Conservation (phyloP, 1,140 invertebrate species). For the Orchesella cincta region DNA sequence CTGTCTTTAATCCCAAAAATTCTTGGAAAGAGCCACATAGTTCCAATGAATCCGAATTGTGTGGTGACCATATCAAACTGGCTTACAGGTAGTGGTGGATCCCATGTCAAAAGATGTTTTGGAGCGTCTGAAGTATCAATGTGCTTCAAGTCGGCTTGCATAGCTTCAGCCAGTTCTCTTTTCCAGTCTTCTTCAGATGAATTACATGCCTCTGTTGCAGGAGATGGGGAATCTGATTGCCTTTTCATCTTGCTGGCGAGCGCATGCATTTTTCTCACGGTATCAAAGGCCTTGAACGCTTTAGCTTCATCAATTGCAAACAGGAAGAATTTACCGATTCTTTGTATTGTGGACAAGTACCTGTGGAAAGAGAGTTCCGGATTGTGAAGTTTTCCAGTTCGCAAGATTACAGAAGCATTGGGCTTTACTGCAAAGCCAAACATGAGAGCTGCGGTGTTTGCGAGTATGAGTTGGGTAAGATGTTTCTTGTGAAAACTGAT, state of each 20-base stretch:
- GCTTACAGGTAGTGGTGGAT: constrained; percentile 35
- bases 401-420: constrained; percentile 30
- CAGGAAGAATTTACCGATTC: constrained; percentile 22
- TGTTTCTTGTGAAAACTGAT: constrained; percentile 3
- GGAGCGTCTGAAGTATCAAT: constrained; percentile 32
- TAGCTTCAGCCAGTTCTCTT: constrained; percentile 8
- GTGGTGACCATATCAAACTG: constrained; percentile 48
- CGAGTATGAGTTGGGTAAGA: constrained; percentile 7
- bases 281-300: constrained; percentile 14
- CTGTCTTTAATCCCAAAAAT: constrained; percentile 31
- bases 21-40: constrained; percentile 34
- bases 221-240: too few species aligned
- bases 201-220: neutral
- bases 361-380: neutral
- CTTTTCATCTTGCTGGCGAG: neutral
- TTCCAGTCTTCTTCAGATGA: neutral
- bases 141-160: constrained; percentile 30
- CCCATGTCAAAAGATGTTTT: constrained; percentile 31
- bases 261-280: constrained; percentile 31
- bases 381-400: constrained; percentile 29
- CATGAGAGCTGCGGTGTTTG: neutral
- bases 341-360: constrained; percentile 14
- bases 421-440: constrained; percentile 29
- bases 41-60: constrained; percentile 40
- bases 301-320: neutral